Base-by-base conservation (phyloP, 2,797 vertebrate species). In the Petrocephalus schoutedeni region DNA sequence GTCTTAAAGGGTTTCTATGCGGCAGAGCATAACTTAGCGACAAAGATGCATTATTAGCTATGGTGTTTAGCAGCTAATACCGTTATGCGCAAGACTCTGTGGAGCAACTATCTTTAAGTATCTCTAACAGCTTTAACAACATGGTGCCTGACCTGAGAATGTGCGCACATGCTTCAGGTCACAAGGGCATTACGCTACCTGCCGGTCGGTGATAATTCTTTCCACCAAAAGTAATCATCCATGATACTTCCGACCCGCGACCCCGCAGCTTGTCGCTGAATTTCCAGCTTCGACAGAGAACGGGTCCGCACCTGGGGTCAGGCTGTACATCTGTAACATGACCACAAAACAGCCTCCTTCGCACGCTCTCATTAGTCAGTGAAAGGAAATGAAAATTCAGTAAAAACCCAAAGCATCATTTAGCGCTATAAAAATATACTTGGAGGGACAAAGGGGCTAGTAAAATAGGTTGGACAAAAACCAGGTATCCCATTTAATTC, bases 401-500 rank as follows among this genome's bases (percentile, higher is more conserved):
- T 94, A 94, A 96, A 96, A 94, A 93, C 91, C 92, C 92, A 92
- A 91, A 93, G 93, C 91, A 91, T 95, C 94, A 95, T 95, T 95
- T 95, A 94, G 95, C 91, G 93, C 92, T 92, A 92, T 94, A 94
- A 95, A 95, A 91, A 90, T 93, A 92, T 91, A 91, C 89, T 92
- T 89, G 85, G 91, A 95, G 94, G 92, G 92, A 94, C 93, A 94
- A 94, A 92, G 91, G 90, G 91, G 91, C 88, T 90, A 32, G 91
- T 94, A 94, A 95, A 91, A 94, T 83, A 85, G 82, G 87, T 90
- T 95, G 94, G 94, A 92, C 80, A 87, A 89, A 85, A 49, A 93
- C 95, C 95, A 95, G 91, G 88, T 89, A 94, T 91, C 91, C 93
- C 93, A 93, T 94, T 95, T 95, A 93, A 95, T 95, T 95, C 90